Evolutionary conservation across 2,888 invertebrate genomes (phyloP).

Genomic region (Plemyria rubiginata): DNA sequence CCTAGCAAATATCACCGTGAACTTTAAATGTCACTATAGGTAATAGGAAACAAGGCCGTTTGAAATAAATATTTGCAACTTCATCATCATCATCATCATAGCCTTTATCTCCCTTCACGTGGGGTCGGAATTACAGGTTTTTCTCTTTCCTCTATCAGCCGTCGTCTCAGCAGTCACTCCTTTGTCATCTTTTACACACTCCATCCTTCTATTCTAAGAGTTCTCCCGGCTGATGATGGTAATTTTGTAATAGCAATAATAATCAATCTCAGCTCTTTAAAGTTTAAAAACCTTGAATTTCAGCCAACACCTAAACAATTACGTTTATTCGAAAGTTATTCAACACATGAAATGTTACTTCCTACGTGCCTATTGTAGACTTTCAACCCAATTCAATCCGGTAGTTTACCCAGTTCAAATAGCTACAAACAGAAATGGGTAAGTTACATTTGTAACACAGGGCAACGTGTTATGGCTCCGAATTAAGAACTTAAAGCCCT

Average conservation of each 20-base stretch:
- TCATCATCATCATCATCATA: background rate
- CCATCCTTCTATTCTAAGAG: too few species aligned
- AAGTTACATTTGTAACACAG: slow-evolving; percentile 34
- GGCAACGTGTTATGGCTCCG: slow-evolving; percentile 41
- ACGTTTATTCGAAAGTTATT: slow-evolving; percentile 53
- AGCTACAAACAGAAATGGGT: slow-evolving; percentile 58
- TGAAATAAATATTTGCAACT: slow-evolving; percentile 28
- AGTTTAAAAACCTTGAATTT: slow-evolving; percentile 16
- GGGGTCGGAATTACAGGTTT: too few species aligned
- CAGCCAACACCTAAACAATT: slow-evolving; percentile 31
- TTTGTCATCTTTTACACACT: too few species aligned
- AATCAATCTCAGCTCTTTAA: slow-evolving; percentile 1
- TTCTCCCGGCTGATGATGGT: background rate
- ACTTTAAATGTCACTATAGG: slow-evolving; percentile 78
- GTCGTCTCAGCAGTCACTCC: too few species aligned
- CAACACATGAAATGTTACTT: slow-evolving; percentile 69
- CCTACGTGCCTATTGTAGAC: slow-evolving; percentile 76
- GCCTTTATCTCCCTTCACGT: too few species aligned
- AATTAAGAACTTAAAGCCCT: slow-evolving; percentile 25
- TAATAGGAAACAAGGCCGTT: slow-evolving; percentile 51
- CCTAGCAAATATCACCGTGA: slow-evolving; percentile 75
- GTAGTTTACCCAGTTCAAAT: slow-evolving; percentile 64
- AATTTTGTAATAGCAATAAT: background rate
- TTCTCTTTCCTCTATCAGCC: too few species aligned
- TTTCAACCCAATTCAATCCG: slow-evolving; percentile 66